Evolutionary conservation across 2,888 invertebrate genomes (phyloP).

Genomic region (Spialia ferax): DNA sequence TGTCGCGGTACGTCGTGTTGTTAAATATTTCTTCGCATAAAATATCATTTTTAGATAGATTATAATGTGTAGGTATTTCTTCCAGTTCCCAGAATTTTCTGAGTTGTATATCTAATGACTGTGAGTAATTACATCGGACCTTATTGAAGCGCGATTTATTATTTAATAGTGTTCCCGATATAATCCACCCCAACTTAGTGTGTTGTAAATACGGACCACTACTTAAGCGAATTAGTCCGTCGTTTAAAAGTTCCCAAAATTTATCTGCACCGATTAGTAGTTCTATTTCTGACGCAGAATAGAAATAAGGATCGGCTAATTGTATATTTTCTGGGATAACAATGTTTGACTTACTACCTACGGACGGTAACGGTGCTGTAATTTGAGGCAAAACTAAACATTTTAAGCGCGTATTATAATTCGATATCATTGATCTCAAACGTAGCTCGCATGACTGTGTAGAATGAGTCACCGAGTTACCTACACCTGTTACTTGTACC

Average conservation of each 20-base stretch:
- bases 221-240: conserved; percentile 41
- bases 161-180: conserved; percentile 37
- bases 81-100: conserved; percentile 45
- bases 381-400: conserved; percentile 41
- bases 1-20: conserved; percentile 39
- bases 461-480: conserved; percentile 37
- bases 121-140: conserved; percentile 42
- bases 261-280: conserved; percentile 45
- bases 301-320: conserved; percentile 45
- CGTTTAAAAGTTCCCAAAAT: conserved; percentile 45
- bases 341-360: conserved; percentile 29
- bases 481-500: conserved; percentile 40
- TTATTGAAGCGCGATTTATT: conserved; percentile 11
- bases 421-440: background rate
- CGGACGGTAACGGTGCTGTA: conserved; percentile 32
- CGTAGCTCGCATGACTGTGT: background rate
- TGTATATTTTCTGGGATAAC: conserved; percentile 36
- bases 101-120: conserved; percentile 36
- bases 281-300: conserved; percentile 39
- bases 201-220: conserved; percentile 45
- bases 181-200: conserved; percentile 46
- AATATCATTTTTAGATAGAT: conserved; percentile 31
- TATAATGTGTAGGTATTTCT: conserved; percentile 30
- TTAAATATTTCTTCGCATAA: conserved; percentile 43
- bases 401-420: conserved; percentile 40